Evolutionary conservation across 2,113 vertebrate genomes (phyloP).

Genomic region (Melospiza georgiana): DNA sequence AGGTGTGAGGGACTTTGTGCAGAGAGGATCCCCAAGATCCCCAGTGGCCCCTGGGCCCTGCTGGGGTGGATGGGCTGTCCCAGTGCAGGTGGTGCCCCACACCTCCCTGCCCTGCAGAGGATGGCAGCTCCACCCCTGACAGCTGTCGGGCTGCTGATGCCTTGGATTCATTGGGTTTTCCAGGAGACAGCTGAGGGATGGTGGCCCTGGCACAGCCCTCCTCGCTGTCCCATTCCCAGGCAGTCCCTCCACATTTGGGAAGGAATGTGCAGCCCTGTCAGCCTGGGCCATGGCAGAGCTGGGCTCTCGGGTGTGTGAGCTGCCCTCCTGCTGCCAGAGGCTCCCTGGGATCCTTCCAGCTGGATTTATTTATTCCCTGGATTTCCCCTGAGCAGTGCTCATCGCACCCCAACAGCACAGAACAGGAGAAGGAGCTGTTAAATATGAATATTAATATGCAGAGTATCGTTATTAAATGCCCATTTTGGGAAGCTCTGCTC

Average conservation of each 20-base stretch:
- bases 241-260: neutral
- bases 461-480: neutral
- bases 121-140: neutral
- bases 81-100: neutral
- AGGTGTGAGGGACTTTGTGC: neutral
- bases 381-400: neutral
- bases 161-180: rapidly evolving
- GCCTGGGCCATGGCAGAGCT: neutral
- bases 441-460: neutral
- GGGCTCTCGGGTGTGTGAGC: neutral
- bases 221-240: neutral
- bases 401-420: rapidly evolving
- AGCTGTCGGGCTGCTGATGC: neutral
- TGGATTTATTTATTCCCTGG: neutral
- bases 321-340: neutral
- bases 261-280: neutral
- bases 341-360: neutral
- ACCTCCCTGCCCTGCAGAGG: neutral
- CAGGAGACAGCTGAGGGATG: neutral
- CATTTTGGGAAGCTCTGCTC: neutral
- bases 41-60: too few species aligned
- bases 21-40: neutral
- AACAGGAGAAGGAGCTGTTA: neutral
- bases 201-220: neutral
- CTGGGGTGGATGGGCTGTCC: neutral